Conservation (phyloP, 2,888 invertebrate species). For the Autographa pulchrina region DNA sequence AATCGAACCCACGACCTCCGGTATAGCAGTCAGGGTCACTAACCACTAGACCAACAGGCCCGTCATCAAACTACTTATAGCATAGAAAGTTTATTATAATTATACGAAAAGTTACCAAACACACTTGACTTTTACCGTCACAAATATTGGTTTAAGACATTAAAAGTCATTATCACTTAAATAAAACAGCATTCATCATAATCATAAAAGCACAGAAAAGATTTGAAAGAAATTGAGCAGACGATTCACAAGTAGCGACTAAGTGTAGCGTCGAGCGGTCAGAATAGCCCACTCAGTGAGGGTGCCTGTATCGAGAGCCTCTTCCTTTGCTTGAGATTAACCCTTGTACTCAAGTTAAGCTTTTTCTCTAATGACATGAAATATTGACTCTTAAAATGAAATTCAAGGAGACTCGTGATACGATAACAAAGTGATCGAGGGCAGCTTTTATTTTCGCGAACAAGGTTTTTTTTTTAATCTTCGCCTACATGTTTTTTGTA, state of each 20-base stretch:
- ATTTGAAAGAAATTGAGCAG: conserved; percentile 41
- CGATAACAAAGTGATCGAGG: conserved; percentile 14
- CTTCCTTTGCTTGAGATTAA: conserved; percentile 56
- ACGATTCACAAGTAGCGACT: conserved; percentile 45
- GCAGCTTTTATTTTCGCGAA: not conserved
- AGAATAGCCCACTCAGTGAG: conserved; percentile 55
- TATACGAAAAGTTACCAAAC: no score
- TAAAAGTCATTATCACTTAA: not conserved
- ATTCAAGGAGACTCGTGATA: not conserved
- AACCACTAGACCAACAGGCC: no score
- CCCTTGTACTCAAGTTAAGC: conserved; percentile 32
- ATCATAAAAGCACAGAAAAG: conserved; percentile 5
- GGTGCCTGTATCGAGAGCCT: conserved; percentile 61
- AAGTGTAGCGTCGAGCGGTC: conserved; percentile 46
- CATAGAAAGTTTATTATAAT: no score
- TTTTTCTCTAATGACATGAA: conserved; percentile 23
- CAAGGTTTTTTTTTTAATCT: no score
- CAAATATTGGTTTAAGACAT: not conserved
- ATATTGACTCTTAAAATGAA: conserved; percentile 33
- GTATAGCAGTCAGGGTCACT: no score
- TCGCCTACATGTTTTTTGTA: no score
- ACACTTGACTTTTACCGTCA: no score
- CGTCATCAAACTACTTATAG: no score
- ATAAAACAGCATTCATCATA: not conserved
- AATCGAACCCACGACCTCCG: no score